Percentiles rank a stretch among this genome's conserved stretches.
Evolutionary conservation across 2,113 vertebrate genomes (phyloP).

Genomic region (Tiliqua scincoides): DNA sequence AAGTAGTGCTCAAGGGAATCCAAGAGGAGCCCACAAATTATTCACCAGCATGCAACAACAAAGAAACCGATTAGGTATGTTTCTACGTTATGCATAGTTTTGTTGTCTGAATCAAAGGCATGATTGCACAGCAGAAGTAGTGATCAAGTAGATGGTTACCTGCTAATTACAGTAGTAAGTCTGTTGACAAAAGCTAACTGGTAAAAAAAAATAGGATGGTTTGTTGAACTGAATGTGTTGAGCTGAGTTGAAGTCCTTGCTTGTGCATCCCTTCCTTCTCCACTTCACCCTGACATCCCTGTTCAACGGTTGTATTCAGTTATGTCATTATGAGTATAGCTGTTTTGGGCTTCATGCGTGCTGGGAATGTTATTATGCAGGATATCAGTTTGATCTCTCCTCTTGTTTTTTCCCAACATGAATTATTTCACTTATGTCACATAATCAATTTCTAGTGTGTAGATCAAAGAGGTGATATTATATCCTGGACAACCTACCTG

Average conservation of each 20-base stretch:
- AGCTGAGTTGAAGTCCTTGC: neutral
- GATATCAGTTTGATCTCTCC: neutral
- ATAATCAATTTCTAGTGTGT: neutral
- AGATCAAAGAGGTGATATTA: constrained; percentile 19
- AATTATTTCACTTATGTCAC: constrained; percentile 29
- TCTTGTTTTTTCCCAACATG: constrained; percentile 18
- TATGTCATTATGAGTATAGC: neutral
- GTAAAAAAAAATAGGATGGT: neutral
- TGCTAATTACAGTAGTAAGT: neutral
- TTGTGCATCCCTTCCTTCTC: neutral
- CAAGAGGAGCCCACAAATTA: neutral
- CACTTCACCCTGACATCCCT: neutral
- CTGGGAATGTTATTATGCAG: neutral
- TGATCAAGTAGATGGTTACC: too few relatives aligned
- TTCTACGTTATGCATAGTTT: neutral
- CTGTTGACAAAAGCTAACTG: neutral
- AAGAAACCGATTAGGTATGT: neutral
- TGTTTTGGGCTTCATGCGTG: neutral
- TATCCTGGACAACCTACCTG: neutral
- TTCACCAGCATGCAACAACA: neutral
- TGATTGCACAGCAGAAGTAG: neutral
- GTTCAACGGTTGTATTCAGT: neutral
- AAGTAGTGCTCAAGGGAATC: neutral
- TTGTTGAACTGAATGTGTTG: neutral
- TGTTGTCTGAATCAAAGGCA: neutral